Percentiles rank a stretch among this genome's conserved stretches.
These are phyloP conservation scores for Hyppa rectilinea DNA, from an alignment of 2,888 invertebrate species.

Conservation along the genomic window DNA sequence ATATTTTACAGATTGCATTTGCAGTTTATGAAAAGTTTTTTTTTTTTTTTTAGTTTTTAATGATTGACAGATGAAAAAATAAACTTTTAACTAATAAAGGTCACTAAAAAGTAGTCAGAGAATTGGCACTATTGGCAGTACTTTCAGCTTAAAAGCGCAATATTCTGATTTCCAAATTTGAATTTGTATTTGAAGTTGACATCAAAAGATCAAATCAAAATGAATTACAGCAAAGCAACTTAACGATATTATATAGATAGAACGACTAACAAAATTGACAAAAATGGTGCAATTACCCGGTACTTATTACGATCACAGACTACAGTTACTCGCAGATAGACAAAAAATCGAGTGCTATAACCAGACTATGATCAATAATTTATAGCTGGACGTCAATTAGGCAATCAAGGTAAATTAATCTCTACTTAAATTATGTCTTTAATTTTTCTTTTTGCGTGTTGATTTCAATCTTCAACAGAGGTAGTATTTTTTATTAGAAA, in stretches of 20 bases:
- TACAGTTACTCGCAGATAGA: conserved; percentile 7
- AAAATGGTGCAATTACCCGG: conserved; percentile 34
- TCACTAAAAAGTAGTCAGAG: not conserved
- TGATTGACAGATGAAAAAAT: too few species aligned
- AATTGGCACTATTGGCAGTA: not conserved
- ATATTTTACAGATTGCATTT: not conserved
- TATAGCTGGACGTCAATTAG: conserved; percentile 22
- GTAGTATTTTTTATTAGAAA: not conserved
- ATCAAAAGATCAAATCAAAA: conserved; percentile 27
- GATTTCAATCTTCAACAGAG: not conserved
- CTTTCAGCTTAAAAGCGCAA: not conserved
- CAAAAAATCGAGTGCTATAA: conserved; percentile 32
- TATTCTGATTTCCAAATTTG: conserved; percentile 2
- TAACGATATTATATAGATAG: not conserved
- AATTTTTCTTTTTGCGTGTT: conserved; percentile 1
- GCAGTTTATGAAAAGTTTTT: conserved; percentile 2
- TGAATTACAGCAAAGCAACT: conserved; percentile 20
- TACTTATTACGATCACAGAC: conserved; percentile 26
- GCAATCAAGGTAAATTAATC: conserved; percentile 21
- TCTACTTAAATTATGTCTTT: conserved; percentile 14
- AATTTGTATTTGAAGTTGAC: conserved; percentile 10
- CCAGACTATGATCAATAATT: conserved; percentile 16
- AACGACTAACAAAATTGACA: conserved; percentile 23
- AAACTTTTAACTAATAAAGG: not conserved
- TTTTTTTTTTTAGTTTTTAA: too few species aligned